Conservation (phyloP, 2,797 vertebrate genomes). For the Holocentrus rufus region DNA sequence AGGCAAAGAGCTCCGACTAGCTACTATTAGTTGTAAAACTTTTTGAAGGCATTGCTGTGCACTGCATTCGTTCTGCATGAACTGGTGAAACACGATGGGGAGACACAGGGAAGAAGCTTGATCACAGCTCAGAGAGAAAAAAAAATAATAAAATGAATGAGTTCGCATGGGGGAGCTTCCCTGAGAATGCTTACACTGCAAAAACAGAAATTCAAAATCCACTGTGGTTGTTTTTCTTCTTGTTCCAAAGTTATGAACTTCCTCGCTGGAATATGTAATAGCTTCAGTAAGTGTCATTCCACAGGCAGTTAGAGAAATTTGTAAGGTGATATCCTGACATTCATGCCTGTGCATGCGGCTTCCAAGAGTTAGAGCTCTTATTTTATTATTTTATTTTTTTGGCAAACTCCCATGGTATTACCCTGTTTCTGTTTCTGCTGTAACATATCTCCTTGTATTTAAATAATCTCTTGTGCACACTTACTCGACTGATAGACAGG, state of each 20-base stretch:
- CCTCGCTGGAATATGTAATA: background rate
- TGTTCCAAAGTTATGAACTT: no score
- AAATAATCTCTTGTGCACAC: conserved; percentile 9
- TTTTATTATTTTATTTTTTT: conserved; percentile 38
- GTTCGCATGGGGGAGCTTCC: background rate
- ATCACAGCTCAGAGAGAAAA: no score
- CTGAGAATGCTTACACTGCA: conserved; percentile 14
- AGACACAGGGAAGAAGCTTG: background rate
- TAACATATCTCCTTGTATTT: conserved; percentile 24
- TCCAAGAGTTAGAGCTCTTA: conserved; percentile 1
- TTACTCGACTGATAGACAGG: background rate
- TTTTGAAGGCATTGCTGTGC: background rate
- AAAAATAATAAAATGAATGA: no score
- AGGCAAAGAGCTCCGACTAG: background rate
- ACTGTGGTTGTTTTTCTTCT: background rate
- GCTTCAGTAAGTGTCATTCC: background rate
- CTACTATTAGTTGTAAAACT: no score
- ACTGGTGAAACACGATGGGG: background rate
- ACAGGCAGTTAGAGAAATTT: conserved; percentile 24
- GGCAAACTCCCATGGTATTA: conserved; percentile 30
- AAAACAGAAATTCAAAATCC: background rate
- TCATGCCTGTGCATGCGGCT: background rate
- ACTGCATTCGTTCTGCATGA: background rate
- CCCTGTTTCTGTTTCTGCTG: background rate
- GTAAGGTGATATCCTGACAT: conserved; percentile 16